Evolutionary conservation across 1,140 invertebrate species (phyloP).

Genomic region (Euura saliciscinereae): DNA sequence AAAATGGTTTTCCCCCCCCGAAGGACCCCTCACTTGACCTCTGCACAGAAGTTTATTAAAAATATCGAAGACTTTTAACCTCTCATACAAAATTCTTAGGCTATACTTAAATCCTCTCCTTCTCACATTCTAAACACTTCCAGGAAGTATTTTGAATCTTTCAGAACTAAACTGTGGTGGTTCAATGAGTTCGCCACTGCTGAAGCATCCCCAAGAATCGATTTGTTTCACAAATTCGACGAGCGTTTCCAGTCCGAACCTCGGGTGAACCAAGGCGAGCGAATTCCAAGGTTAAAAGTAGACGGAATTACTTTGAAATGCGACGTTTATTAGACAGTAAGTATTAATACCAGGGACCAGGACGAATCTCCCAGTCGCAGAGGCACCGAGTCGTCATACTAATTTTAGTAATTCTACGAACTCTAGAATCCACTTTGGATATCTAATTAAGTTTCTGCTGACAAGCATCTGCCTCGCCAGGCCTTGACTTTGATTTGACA

Average conservation of each 20-base stretch:
- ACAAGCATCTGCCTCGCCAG: slow-evolving; percentile 41
- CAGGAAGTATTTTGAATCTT: too few relatives aligned
- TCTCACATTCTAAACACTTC: too few relatives aligned
- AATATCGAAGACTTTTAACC: background rate
- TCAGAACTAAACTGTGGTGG: too few relatives aligned
- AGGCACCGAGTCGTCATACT: slow-evolving; percentile 50
- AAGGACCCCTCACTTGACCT: slow-evolving; percentile 8
- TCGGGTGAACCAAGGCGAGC: too few relatives aligned
- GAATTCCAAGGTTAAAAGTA: background rate
- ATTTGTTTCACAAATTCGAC: too few relatives aligned
- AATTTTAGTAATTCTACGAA: slow-evolving; percentile 52
- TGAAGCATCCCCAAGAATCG: too few relatives aligned
- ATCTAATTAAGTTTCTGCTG: slow-evolving; percentile 62
- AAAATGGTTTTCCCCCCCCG: background rate
- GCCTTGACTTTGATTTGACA: background rate
- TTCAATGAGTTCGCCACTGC: too few relatives aligned
- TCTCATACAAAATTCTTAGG: too few relatives aligned
- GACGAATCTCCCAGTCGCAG: slow-evolving; percentile 9
- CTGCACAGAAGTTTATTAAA: slow-evolving; percentile 6
- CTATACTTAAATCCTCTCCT: too few relatives aligned
- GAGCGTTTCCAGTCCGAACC: too few relatives aligned
- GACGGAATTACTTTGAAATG: slow-evolving; percentile 22
- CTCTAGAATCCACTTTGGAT: slow-evolving; percentile 59
- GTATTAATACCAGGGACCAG: slow-evolving; percentile 51
- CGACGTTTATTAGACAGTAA: slow-evolving; percentile 62